A percentile compares a stretch with the other conserved stretches of the same genome.
phyloP scores from a whole-genome alignment of 2,888 invertebrate species.

The Lochmaea crataegi region DNA sequence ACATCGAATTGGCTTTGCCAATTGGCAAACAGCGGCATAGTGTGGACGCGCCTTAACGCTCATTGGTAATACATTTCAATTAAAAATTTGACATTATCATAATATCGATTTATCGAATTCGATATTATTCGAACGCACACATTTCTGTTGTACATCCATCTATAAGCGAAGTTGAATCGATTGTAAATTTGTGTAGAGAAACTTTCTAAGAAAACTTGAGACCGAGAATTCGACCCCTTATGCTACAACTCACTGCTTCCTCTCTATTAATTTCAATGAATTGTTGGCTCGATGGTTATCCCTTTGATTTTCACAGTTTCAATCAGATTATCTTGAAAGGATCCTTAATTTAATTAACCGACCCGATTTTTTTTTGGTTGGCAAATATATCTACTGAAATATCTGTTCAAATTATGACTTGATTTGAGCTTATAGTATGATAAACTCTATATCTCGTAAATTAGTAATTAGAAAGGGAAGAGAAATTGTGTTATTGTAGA shows the following conservation, averaged over 20 bases:
- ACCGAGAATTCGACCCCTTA: constrained; percentile 6
- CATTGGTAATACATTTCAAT: too few species aligned
- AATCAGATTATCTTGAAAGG: constrained; percentile 27
- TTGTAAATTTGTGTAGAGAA: neutral
- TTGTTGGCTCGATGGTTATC: constrained; percentile 33
- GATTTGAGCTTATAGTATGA: neutral
- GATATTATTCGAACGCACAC: neutral
- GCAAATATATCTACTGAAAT: constrained; percentile 16
- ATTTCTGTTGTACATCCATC: neutral
- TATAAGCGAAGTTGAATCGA: constrained; percentile 7
- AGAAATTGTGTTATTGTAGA: too few species aligned
- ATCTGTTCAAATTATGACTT: constrained; percentile 9
- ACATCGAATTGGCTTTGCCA: too few species aligned
- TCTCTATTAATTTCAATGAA: constrained; percentile 30
- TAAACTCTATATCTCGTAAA: too few species aligned
- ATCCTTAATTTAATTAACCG: constrained; percentile 28
- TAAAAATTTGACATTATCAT: too few species aligned
- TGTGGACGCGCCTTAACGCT: too few species aligned
- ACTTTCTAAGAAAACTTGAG: neutral
- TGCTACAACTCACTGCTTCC: constrained; percentile 19
- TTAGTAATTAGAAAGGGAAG: too few species aligned
- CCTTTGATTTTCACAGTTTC: constrained; percentile 27
- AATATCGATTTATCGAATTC: neutral
- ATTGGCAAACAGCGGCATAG: too few species aligned
- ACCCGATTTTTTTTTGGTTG: neutral